These are phyloP conservation scores for Oplegnathus fasciatus DNA, from an alignment of 2,113 vertebrate species.

Conservation along the genomic window DNA sequence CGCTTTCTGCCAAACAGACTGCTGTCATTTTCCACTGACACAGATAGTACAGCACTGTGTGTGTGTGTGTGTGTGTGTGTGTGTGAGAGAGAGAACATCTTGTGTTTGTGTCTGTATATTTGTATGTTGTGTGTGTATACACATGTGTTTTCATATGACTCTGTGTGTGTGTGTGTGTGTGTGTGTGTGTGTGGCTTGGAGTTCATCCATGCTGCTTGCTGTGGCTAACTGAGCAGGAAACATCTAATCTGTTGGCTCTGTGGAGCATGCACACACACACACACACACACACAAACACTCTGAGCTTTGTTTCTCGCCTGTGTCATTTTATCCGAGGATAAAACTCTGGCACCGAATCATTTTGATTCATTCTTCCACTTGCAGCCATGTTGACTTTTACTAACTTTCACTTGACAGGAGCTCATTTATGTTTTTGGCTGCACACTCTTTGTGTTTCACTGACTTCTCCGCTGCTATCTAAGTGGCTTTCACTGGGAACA, in stretches of 20 bases:
- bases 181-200: slow-evolving; percentile 64
- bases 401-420: slow-evolving; percentile 19
- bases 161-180: background rate
- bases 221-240: slow-evolving; percentile 75
- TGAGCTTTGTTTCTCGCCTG: slow-evolving; percentile 27
- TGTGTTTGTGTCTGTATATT: background rate
- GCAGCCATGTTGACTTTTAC: slow-evolving; percentile 32
- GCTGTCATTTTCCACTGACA: slow-evolving; percentile 61
- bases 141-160: too few species aligned
- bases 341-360: slow-evolving; percentile 19
- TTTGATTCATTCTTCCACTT: slow-evolving; percentile 30
- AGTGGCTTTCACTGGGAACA: background rate
- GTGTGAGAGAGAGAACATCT: background rate
- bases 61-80: slow-evolving; percentile 29
- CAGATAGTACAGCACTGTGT: slow-evolving; percentile 23
- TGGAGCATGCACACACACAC: slow-evolving; percentile 22
- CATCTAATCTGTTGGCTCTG: slow-evolving; percentile 70
- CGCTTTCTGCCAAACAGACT: slow-evolving; percentile 58
- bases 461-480: background rate
- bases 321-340: slow-evolving; percentile 40
- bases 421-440: slow-evolving; percentile 3
- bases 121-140: background rate
- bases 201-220: slow-evolving; percentile 60
- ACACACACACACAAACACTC: slow-evolving; percentile 17
- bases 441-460: background rate